A percentile compares a stretch with the other conserved stretches of the same genome.
Evolutionary conservation across 92 coral and sea anemone genomes (phyloP).

Genomic region (Phymanthus crucifer): DNA sequence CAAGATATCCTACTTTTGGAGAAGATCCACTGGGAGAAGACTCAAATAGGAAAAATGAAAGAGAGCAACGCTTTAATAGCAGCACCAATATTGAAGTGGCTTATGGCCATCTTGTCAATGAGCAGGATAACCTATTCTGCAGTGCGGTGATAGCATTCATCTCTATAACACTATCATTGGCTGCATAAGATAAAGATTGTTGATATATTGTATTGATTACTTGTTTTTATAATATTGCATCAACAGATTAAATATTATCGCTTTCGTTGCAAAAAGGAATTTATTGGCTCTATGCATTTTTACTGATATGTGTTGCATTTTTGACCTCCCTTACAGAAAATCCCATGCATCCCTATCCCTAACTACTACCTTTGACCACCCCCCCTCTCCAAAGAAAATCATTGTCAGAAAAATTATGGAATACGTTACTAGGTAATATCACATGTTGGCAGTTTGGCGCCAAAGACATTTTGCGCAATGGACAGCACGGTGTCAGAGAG

Average conservation of each 20-base stretch:
- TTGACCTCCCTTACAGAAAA: neutral
- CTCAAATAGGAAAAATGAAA: constrained; percentile 8
- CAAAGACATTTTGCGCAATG: neutral
- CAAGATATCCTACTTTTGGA: constrained; percentile 18
- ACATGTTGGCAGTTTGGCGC: neutral
- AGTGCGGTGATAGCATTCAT: neutral
- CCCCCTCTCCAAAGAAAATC: too few species aligned
- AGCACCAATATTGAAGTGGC: constrained; percentile 13
- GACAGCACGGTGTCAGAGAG: neutral
- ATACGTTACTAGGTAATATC: neutral
- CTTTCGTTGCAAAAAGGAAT: too few species aligned
- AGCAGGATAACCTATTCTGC: neutral
- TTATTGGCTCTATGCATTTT: too few species aligned
- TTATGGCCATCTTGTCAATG: constrained; percentile 16
- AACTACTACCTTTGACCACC: neutral
- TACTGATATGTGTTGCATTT: neutral
- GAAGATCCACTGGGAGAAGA: constrained; percentile 3
- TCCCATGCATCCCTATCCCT: neutral
- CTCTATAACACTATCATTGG: neutral
- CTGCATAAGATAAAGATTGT: constrained; percentile 1
- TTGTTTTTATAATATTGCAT: too few species aligned
- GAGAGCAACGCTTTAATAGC: constrained; percentile 17
- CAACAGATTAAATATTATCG: too few species aligned
- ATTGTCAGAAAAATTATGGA: neutral
- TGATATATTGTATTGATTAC: too few species aligned